Evolutionary conservation across 2,888 invertebrate genomes (phyloP).

Genomic region (Ophion costatus): DNA sequence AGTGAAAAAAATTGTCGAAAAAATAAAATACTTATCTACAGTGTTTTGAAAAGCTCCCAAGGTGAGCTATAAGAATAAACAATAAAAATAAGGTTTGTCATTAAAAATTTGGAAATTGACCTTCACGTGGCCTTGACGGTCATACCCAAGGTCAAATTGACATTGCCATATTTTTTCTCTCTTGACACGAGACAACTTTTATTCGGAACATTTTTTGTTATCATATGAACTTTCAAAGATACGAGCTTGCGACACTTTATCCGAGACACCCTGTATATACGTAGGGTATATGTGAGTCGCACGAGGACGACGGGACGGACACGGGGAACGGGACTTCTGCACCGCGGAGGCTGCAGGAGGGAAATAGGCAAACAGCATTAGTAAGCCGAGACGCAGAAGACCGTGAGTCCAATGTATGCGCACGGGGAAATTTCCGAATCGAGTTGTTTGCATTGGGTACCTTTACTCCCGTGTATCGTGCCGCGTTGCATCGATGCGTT

Average conservation of each 20-base stretch:
- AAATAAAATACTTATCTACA: too few relatives aligned
- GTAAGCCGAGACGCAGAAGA: constrained; percentile 64
- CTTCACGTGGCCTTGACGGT: too few relatives aligned
- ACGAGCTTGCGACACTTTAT: neutral
- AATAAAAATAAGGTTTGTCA: too few relatives aligned
- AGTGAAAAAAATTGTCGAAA: too few relatives aligned
- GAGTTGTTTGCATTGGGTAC: constrained; percentile 57
- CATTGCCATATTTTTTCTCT: too few relatives aligned
- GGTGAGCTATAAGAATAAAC: too few relatives aligned
- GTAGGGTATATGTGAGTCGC: neutral
- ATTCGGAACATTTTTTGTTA: too few relatives aligned
- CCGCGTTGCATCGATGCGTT: constrained; percentile 29
- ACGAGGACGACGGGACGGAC: constrained; percentile 19
- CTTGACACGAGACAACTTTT: too few relatives aligned
- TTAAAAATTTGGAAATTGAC: too few relatives aligned
- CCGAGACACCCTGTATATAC: neutral
- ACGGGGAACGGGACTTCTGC: constrained; percentile 7
- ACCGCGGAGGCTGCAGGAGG: constrained; percentile 24
- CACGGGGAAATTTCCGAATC: constrained; percentile 49
- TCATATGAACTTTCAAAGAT: neutral
- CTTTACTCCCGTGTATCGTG: constrained; percentile 31
- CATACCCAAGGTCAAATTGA: too few relatives aligned
- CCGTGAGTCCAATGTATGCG: constrained; percentile 30
- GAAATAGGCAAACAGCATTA: constrained; percentile 68
- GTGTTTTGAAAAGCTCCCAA: too few relatives aligned